phyloP scores from a whole-genome alignment of 2,797 vertebrate genomes.

The Cirrhinus mrigala region DNA sequence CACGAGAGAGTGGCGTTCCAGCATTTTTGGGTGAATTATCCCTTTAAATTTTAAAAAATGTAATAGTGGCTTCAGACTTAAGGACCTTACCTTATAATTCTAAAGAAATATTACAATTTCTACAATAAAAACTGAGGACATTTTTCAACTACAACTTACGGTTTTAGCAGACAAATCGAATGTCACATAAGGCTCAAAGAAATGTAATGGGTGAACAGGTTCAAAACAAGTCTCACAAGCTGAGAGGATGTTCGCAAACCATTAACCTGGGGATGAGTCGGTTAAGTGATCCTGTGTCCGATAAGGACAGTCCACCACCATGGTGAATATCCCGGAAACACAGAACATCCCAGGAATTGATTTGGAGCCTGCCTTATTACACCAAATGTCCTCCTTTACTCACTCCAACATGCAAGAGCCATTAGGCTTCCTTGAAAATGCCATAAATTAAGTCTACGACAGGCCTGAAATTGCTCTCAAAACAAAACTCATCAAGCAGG shows the following conservation, averaged over 20 bases:
- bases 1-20: too few species aligned
- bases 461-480: slow-evolving; percentile 67
- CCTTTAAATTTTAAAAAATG: not conserved
- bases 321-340: slow-evolving; percentile 69
- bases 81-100: not conserved
- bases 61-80: not conserved
- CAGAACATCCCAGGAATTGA: slow-evolving; percentile 74
- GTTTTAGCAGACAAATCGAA: not conserved
- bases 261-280: slow-evolving; percentile 37
- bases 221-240: slow-evolving; percentile 29
- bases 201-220: not conserved
- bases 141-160: not conserved
- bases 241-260: slow-evolving; percentile 26
- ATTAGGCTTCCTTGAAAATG: slow-evolving; percentile 70
- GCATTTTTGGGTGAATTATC: too few species aligned
- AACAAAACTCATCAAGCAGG: slow-evolving; percentile 68
- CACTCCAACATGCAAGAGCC: slow-evolving; percentile 66
- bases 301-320: slow-evolving; percentile 57
- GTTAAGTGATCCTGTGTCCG: not conserved
- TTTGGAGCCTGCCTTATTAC: slow-evolving; percentile 74
- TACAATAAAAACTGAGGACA: not conserved
- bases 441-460: slow-evolving; percentile 72
- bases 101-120: not conserved
- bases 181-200: not conserved
- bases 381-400: slow-evolving; percentile 67